These are phyloP conservation scores for Meghimatium bilineatum DNA, from an alignment of 2,888 invertebrate genomes.

Conservation along the genomic window DNA sequence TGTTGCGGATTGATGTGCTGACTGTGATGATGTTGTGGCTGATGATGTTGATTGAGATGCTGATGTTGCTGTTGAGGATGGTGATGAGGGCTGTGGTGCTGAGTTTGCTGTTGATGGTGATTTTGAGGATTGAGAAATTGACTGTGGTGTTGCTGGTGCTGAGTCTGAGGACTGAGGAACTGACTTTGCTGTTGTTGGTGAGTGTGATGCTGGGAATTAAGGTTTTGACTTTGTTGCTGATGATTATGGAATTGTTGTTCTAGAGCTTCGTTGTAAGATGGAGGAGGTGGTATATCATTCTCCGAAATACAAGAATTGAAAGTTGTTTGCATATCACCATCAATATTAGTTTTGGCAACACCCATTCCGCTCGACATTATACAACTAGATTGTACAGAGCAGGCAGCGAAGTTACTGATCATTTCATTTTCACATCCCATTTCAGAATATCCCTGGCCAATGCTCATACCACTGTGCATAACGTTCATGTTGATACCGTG, in stretches of 20 bases:
- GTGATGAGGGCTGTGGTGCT: not conserved
- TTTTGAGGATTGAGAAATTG: not conserved
- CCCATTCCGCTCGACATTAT: conserved; percentile 36
- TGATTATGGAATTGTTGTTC: conserved; percentile 55
- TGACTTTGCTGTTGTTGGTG: conserved; percentile 49
- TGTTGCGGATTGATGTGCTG: not conserved
- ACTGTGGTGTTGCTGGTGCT: conserved; percentile 43
- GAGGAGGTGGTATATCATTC: conserved; percentile 67
- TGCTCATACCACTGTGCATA: not conserved
- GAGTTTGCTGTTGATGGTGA: too few relatives aligned
- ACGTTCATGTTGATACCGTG: conserved; percentile 18
- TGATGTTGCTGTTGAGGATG: conserved; percentile 41
- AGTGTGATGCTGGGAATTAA: conserved; percentile 22
- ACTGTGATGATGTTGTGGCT: not conserved
- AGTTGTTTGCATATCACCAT: conserved; percentile 1
- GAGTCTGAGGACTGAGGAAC: conserved; percentile 9
- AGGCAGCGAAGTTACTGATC: conserved; percentile 22
- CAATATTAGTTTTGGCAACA: not conserved
- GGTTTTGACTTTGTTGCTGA: conserved; percentile 48
- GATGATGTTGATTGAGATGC: too few relatives aligned
- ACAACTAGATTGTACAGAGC: conserved; percentile 27
- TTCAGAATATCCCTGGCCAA: conserved; percentile 3
- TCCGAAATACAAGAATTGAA: conserved; percentile 28
- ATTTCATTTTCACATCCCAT: not conserved
- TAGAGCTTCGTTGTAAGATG: conserved; percentile 66